Evolutionary conservation across 2,888 invertebrate species (phyloP).

Genomic region (Galerucella nymphaeae): DNA sequence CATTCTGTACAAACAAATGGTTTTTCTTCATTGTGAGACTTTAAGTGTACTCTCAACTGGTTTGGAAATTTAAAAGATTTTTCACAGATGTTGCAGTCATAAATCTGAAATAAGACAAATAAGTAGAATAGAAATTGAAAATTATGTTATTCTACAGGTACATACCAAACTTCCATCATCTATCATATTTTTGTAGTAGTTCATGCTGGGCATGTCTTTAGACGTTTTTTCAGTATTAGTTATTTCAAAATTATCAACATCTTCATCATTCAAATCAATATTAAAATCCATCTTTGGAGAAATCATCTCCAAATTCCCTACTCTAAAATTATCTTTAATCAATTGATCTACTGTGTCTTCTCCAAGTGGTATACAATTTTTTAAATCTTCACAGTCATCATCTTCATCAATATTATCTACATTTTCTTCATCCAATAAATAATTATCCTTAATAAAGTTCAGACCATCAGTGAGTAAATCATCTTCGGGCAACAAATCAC

Average conservation of each 20-base stretch:
- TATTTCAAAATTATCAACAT: neutral
- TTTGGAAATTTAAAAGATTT: slow-evolving; percentile 49
- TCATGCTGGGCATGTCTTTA: slow-evolving; percentile 40
- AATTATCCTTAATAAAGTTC: slow-evolving; percentile 32
- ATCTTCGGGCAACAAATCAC: slow-evolving; percentile 23
- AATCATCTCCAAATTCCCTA: slow-evolving; percentile 42
- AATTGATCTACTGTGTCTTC: slow-evolving; percentile 45
- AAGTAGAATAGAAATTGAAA: neutral
- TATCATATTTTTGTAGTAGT: slow-evolving; percentile 37
- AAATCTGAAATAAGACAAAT: slow-evolving; percentile 1
- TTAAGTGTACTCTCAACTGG: slow-evolving; percentile 58
- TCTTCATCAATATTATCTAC: slow-evolving; percentile 15
- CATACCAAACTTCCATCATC: slow-evolving; percentile 33
- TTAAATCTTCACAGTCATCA: slow-evolving; percentile 41
- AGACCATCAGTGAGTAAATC: slow-evolving; percentile 30
- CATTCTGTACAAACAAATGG: slow-evolving; percentile 60
- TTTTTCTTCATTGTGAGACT: slow-evolving; percentile 59
- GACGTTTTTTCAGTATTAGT: neutral
- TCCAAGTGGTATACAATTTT: slow-evolving; percentile 41
- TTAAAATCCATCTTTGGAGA: slow-evolving; percentile 41
- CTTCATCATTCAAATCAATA: slow-evolving; percentile 23
- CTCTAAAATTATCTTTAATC: slow-evolving; percentile 43
- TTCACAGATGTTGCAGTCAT: slow-evolving; percentile 46
- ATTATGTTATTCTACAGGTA: slow-evolving; percentile 25
- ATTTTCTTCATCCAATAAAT: slow-evolving; percentile 24